A percentile compares a stretch with the other conserved stretches of the same genome.
phyloP scores from a whole-genome alignment of 2,888 invertebrate genomes.

The Cerceris ruficornis region DNA sequence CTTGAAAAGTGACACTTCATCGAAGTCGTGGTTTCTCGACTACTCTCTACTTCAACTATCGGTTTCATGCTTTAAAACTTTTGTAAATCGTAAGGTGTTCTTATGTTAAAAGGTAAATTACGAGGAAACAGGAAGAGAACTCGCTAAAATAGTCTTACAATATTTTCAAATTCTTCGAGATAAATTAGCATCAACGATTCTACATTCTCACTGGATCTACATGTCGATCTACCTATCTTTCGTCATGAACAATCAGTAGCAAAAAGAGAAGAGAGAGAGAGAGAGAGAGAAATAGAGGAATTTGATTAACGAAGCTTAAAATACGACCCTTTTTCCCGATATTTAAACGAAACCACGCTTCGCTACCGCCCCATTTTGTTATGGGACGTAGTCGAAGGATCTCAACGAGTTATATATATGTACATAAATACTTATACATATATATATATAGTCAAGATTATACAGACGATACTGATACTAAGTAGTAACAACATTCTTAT shows the following conservation, averaged over 20 bases:
- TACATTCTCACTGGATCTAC: neutral
- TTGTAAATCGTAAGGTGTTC: conserved; percentile 18
- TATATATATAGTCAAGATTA: conserved; percentile 44
- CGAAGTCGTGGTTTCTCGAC: conserved; percentile 60
- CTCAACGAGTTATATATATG: conserved; percentile 33
- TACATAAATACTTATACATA: neutral
- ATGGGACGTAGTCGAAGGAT: conserved; percentile 33
- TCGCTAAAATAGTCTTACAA: too few relatives aligned
- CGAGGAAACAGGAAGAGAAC: too few relatives aligned
- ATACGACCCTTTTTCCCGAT: neutral
- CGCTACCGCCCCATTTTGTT: conserved; percentile 29
- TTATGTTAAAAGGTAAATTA: neutral
- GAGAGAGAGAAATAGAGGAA: neutral
- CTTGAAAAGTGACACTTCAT: conserved; percentile 58
- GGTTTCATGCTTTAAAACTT: conserved; percentile 37
- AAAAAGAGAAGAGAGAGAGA: neutral
- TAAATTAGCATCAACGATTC: neutral
- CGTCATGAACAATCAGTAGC: too few relatives aligned
- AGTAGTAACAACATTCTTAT: conserved; percentile 29
- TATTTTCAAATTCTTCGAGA: too few relatives aligned
- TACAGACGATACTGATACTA: conserved; percentile 62
- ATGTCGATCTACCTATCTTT: neutral
- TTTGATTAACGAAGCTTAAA: neutral
- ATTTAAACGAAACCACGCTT: conserved; percentile 44
- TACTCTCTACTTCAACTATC: conserved; percentile 14